Conservation (phyloP, 2,888 invertebrate species). For the Steromphala cineraria region DNA sequence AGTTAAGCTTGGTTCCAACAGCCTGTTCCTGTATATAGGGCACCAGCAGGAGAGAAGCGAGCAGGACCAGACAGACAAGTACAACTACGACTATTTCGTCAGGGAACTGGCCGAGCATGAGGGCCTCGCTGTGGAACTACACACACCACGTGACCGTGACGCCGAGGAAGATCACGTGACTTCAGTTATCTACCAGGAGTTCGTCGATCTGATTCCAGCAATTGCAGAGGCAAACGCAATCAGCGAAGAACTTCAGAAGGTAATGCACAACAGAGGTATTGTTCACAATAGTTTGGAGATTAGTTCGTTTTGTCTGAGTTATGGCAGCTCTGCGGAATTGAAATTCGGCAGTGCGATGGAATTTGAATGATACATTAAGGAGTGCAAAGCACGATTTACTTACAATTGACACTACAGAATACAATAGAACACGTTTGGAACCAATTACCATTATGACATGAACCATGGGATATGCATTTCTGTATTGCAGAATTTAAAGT, state of each 20-base stretch:
- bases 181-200: slow-evolving; percentile 54
- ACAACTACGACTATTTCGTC: slow-evolving; percentile 60
- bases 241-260: slow-evolving; percentile 63
- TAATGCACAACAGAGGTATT: slow-evolving; percentile 20
- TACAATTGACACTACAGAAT: too few relatives aligned
- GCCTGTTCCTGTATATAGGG: slow-evolving; percentile 57
- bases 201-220: slow-evolving; percentile 57
- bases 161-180: slow-evolving; percentile 34
- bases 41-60: slow-evolving; percentile 44
- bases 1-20: slow-evolving; percentile 60
- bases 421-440: background rate
- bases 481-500: slow-evolving; percentile 48
- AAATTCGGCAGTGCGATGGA: too few relatives aligned
- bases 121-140: slow-evolving; percentile 39
- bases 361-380: too few relatives aligned
- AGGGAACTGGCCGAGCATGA: slow-evolving; percentile 59
- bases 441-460: too few relatives aligned
- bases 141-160: slow-evolving; percentile 32
- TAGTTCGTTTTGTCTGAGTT: too few relatives aligned
- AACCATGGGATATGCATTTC: too few relatives aligned
- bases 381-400: too few relatives aligned
- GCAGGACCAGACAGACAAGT: slow-evolving; percentile 35
- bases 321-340: too few relatives aligned
- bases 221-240: slow-evolving; percentile 64
- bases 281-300: too few relatives aligned